Percentiles rank a stretch among this genome's conserved stretches.
These are phyloP conservation scores for Camptogramma bilineatum DNA, from an alignment of 2,888 invertebrate genomes.

Conservation along the genomic window DNA sequence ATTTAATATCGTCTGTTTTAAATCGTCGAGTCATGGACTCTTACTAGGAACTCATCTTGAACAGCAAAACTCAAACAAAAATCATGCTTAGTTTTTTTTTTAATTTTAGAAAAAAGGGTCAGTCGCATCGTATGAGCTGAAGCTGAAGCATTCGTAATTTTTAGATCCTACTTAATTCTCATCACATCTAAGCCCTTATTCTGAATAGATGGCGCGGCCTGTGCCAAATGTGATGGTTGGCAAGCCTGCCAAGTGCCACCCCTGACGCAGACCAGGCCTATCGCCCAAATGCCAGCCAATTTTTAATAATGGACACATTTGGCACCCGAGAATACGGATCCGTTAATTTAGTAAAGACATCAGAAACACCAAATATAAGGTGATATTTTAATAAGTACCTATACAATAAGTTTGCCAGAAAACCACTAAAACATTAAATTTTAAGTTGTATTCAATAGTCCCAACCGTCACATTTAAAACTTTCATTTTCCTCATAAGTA, in stretches of 20 bases:
- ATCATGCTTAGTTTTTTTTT: too few species aligned
- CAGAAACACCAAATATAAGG: constrained; percentile 11
- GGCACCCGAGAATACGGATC: constrained; percentile 21
- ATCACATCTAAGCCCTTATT: constrained; percentile 29
- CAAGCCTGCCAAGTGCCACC: constrained; percentile 24
- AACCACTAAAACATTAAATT: too few species aligned
- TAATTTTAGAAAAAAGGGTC: too few species aligned
- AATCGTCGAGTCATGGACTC: too few species aligned
- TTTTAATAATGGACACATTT: constrained; percentile 37
- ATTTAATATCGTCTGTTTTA: too few species aligned
- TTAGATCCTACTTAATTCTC: constrained; percentile 11
- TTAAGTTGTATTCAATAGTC: too few species aligned
- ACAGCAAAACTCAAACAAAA: too few species aligned
- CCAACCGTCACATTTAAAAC: background rate
- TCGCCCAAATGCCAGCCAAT: constrained; percentile 25
- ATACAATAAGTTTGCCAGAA: background rate
- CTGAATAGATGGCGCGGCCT: constrained; percentile 9
- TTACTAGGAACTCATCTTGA: too few species aligned
- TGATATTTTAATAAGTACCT: background rate
- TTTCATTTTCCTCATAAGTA: background rate
- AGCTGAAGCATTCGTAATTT: background rate
- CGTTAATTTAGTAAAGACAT: constrained; percentile 31
- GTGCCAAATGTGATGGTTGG: constrained; percentile 40
- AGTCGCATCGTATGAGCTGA: too few species aligned
- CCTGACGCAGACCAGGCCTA: constrained; percentile 30